Evolutionary conservation across 2,888 invertebrate species (phyloP).

Genomic region (Automeris io): DNA sequence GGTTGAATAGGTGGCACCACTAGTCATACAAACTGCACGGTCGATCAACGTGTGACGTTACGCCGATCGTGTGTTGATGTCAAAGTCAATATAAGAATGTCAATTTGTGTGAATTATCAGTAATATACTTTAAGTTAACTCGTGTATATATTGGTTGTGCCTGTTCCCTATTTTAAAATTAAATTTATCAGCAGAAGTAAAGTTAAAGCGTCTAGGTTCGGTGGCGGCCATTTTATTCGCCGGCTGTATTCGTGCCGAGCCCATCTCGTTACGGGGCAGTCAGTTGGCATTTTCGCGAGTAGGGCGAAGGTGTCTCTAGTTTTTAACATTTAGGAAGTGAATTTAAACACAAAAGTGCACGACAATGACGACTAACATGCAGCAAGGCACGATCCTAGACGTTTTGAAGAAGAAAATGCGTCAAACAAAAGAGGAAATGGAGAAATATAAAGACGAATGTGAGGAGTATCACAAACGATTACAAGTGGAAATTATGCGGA

Average conservation of each 20-base stretch:
- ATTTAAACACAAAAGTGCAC: conserved; percentile 62
- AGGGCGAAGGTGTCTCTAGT: conserved; percentile 71
- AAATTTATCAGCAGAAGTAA: conserved; percentile 48
- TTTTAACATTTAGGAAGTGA: conserved; percentile 58
- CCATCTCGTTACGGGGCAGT: conserved; percentile 71
- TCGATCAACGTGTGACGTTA: conserved; percentile 59
- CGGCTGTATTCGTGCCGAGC: conserved; percentile 73
- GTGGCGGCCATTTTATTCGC: conserved; percentile 75
- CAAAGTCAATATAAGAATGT: conserved; percentile 59
- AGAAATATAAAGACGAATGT: conserved; percentile 98
- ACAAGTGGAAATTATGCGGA: conserved; percentile 96
- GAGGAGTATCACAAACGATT: conserved; percentile 97
- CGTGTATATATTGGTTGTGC: conserved; percentile 26
- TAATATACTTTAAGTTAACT: conserved; percentile 29
- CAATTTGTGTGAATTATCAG: conserved; percentile 40
- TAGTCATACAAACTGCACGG: conserved; percentile 36
- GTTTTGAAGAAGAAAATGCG: conserved; percentile 99
- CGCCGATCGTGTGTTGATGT: conserved; percentile 49
- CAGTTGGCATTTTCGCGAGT: conserved; percentile 77
- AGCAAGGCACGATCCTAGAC: conserved; percentile 95
- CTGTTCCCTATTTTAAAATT: conserved; percentile 20
- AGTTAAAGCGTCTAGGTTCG: conserved; percentile 51
- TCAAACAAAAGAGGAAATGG: conserved; percentile 99
- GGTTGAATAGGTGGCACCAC: conserved; percentile 66
- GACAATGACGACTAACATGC: conserved; percentile 91